phyloP scores from a whole-genome alignment of 2,888 invertebrate genomes.

The Venusia cambrica region DNA sequence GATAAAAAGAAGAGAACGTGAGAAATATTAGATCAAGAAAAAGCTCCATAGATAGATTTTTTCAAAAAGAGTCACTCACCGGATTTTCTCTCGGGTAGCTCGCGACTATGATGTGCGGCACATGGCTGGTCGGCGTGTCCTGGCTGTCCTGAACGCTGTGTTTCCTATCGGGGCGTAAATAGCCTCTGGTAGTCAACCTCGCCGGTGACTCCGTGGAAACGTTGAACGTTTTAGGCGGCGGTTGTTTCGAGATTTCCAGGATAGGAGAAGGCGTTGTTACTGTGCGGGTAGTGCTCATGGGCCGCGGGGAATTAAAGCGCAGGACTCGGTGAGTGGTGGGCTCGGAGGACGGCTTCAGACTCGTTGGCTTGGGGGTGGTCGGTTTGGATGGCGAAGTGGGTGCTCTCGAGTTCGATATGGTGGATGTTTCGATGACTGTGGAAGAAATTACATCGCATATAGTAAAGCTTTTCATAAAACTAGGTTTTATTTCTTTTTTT shows the following conservation, averaged over 20 bases:
- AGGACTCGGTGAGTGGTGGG: slow-evolving; percentile 43
- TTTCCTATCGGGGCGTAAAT: slow-evolving; percentile 65
- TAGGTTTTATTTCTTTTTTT: no score
- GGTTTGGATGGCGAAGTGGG: slow-evolving; percentile 39
- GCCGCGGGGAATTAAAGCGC: slow-evolving; percentile 41
- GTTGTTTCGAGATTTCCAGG: no score
- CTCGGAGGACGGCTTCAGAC: slow-evolving; percentile 12
- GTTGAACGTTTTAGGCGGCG: no score
- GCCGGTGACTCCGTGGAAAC: slow-evolving; percentile 56
- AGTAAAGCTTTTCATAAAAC: no score
- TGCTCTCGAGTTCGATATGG: slow-evolving; percentile 41
- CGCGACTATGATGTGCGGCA: slow-evolving; percentile 82
- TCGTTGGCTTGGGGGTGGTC: slow-evolving; percentile 27
- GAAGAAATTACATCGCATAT: no score
- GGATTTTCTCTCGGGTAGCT: slow-evolving; percentile 92
- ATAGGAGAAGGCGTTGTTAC: no score
- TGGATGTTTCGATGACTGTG: slow-evolving; percentile 74
- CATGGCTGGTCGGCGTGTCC: slow-evolving; percentile 65
- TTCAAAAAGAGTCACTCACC: slow-evolving; percentile 45
- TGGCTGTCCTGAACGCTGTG: slow-evolving; percentile 57
- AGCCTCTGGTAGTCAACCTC: slow-evolving; percentile 62
- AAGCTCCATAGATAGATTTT: no score
- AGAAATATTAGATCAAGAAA: no score
- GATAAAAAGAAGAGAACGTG: no score
- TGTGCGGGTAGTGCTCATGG: slow-evolving; percentile 45